phyloP scores from a whole-genome alignment of 2,113 vertebrate species.

The Chaetodon trifascialis region DNA sequence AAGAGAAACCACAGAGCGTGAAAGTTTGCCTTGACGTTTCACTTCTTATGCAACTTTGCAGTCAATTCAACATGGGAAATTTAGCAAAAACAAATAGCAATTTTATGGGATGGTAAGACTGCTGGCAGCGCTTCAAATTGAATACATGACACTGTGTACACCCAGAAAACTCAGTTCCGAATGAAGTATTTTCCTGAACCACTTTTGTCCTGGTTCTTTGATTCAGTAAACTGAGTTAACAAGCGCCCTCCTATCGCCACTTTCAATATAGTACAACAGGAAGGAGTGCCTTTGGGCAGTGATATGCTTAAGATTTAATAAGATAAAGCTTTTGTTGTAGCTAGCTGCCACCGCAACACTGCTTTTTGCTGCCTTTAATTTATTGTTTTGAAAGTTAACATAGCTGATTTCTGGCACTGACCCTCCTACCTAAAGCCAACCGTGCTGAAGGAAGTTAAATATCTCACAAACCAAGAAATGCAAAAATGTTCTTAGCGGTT shows the following conservation, averaged over 20 bases:
- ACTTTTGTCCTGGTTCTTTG: neutral
- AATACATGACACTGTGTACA: neutral
- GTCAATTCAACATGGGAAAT: conserved; percentile 36
- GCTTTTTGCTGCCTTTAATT: no score
- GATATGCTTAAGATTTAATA: neutral
- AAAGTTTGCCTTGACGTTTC: conserved; percentile 25
- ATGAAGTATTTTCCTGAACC: neutral
- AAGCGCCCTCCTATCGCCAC: neutral
- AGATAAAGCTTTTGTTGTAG: neutral
- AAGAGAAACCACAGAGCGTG: conserved; percentile 17
- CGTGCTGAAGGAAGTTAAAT: neutral
- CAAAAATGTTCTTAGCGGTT: neutral
- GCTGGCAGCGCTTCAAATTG: conserved; percentile 1
- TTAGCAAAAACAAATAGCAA: conserved; percentile 51
- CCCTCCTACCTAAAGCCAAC: neutral
- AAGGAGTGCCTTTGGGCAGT: neutral
- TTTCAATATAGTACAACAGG: neutral
- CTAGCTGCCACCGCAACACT: no score
- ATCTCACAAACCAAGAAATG: neutral
- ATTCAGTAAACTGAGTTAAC: neutral
- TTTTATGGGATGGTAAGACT: conserved; percentile 20
- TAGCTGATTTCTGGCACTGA: neutral
- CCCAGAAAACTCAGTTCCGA: conserved; percentile 2
- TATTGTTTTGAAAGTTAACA: no score
- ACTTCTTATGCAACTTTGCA: conserved; percentile 40